A percentile compares a stretch with the other conserved stretches of the same genome.
These are phyloP conservation scores for Lochmaea capreae DNA, from an alignment of 2,888 invertebrate species.

Conservation along the genomic window DNA sequence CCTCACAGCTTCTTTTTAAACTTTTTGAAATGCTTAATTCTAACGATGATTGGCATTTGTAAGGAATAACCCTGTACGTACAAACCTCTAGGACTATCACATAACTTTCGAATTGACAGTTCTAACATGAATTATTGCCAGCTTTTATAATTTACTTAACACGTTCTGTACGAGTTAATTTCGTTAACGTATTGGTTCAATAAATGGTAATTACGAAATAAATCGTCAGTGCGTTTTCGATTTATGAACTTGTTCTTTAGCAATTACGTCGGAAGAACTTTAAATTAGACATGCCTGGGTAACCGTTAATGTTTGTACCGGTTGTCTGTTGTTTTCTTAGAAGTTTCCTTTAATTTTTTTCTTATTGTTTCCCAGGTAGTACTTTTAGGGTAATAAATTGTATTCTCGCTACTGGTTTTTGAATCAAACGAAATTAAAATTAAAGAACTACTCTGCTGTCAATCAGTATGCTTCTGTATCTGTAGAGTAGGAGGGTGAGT, in stretches of 20 bases:
- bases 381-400: conserved; percentile 1
- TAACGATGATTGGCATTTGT: neutral
- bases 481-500: too few relatives aligned
- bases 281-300: conserved; percentile 36
- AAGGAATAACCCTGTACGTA: neutral
- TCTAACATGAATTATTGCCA: conserved; percentile 40
- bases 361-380: neutral
- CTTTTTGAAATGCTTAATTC: neutral
- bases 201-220: conserved; percentile 47
- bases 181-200: conserved; percentile 46
- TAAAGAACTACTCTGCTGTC: too few relatives aligned
- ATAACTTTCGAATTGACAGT: conserved; percentile 47
- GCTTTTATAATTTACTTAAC: conserved; percentile 47
- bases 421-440: too few relatives aligned
- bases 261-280: conserved; percentile 40
- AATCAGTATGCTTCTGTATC: too few relatives aligned
- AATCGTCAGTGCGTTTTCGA: conserved; percentile 44
- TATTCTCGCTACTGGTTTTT: neutral
- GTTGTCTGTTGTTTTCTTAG: neutral
- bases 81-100: conserved; percentile 21
- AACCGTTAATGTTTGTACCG: conserved; percentile 15
- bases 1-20: too few relatives aligned
- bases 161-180: conserved; percentile 46
- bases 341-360: neutral
- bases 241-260: conserved; percentile 42